Evolutionary conservation across 1,140 invertebrate genomes (phyloP).

Genomic region (Lepidostoma basale): DNA sequence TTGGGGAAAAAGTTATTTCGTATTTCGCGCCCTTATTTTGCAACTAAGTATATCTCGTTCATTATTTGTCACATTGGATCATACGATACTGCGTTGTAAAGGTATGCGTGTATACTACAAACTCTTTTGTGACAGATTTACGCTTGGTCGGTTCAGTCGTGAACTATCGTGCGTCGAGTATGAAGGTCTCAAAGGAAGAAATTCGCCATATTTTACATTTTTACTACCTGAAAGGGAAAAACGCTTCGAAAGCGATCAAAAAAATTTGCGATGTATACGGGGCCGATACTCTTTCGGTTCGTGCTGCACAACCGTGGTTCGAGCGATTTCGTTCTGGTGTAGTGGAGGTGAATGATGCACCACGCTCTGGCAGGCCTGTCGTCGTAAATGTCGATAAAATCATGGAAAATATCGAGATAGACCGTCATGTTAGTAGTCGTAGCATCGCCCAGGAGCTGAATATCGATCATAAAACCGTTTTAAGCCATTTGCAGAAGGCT

Average conservation of each 20-base stretch:
- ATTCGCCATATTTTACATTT: conserved; percentile 14
- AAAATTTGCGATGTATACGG: conserved; percentile 5
- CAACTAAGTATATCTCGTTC: conserved; percentile 14
- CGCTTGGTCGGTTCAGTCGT: conserved; percentile 5
- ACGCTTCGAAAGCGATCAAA: background rate
- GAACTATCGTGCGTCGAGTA: conserved; percentile 9
- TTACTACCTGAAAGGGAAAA: conserved; percentile 14
- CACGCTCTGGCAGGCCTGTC: conserved; percentile 2
- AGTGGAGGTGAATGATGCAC: conserved; percentile 10
- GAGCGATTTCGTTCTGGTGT: background rate
- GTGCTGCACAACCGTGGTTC: conserved; percentile 12
- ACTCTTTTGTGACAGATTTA: background rate
- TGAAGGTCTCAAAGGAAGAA: conserved; percentile 7
- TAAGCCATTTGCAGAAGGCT: background rate
- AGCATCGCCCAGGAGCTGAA: conserved; percentile 5
- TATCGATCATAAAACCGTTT: conserved; percentile 5
- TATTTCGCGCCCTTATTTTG: too few relatives aligned
- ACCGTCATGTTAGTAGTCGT: conserved; percentile 6
- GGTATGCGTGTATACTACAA: background rate
- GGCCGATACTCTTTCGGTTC: conserved; percentile 10
- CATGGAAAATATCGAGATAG: conserved; percentile 7
- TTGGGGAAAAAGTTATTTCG: too few relatives aligned
- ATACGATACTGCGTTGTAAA: background rate
- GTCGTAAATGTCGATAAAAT: background rate
- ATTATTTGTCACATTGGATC: background rate